Conservation (phyloP, 2,113 vertebrate genomes). For the Asarcornis scutulata region DNA sequence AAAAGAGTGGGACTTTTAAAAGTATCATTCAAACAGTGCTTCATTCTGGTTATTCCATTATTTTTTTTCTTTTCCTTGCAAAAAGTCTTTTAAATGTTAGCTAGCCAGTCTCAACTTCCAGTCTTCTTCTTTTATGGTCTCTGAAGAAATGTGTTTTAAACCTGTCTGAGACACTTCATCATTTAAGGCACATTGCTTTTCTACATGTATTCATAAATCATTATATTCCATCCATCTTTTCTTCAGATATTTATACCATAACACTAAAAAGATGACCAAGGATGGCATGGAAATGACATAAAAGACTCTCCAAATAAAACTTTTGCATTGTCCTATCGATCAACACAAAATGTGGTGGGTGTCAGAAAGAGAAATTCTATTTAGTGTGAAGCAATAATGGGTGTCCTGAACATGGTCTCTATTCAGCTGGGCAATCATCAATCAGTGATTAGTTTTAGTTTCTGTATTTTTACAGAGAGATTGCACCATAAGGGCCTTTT, state of each 20-base stretch:
- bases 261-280: background rate
- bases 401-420: background rate
- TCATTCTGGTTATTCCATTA: background rate
- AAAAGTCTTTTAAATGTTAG: background rate
- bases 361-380: background rate
- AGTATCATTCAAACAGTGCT: background rate
- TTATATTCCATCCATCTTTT: background rate
- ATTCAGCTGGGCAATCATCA: background rate
- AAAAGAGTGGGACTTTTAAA: background rate
- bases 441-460: background rate
- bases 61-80: background rate
- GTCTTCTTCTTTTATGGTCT: background rate
- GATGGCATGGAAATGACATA: background rate
- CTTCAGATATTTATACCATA: background rate
- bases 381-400: background rate
- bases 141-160: background rate
- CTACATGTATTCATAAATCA: background rate
- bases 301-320: background rate
- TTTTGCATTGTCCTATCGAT: background rate
- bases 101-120: background rate
- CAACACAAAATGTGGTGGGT: background rate
- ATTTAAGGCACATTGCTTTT: background rate
- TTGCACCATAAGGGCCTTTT: background rate
- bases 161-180: background rate
- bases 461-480: background rate